A percentile compares a stretch with the other conserved stretches of the same genome.
These are phyloP conservation scores for Coptodon rendalli DNA, from an alignment of 2,113 vertebrate genomes.

Conservation along the genomic window DNA sequence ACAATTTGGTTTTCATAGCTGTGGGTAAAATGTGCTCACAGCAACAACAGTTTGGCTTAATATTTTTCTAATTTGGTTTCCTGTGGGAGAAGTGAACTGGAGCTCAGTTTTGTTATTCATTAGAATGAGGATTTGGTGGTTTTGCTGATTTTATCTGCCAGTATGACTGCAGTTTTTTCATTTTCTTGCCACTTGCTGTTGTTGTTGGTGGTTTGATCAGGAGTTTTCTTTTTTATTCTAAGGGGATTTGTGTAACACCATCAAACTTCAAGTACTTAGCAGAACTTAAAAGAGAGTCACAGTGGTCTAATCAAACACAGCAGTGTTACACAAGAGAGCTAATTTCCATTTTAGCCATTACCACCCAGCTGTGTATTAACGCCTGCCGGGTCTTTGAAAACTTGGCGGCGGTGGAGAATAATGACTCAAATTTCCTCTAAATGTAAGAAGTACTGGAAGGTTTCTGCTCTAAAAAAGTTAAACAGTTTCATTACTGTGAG, in stretches of 20 bases:
- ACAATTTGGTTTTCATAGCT: background rate
- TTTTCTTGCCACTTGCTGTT: background rate
- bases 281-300: background rate
- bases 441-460: background rate
- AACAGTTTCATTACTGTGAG: background rate
- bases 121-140: background rate
- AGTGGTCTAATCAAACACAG: background rate
- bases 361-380: background rate
- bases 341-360: slow-evolving; percentile 7
- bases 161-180: background rate
- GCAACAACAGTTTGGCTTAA: background rate
- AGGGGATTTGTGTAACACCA: background rate
- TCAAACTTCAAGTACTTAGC: background rate
- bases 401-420: background rate
- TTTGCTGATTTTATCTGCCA: background rate
- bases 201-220: rapidly evolving
- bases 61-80: background rate
- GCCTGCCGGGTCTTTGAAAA: background rate
- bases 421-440: background rate
- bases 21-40: background rate
- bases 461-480: background rate
- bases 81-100: background rate
- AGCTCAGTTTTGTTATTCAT: background rate
- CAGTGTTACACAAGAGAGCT: background rate
- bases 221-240: background rate